These are phyloP conservation scores for Dryadula phaetusa DNA, from an alignment of 2,888 invertebrate genomes.

Conservation along the genomic window DNA sequence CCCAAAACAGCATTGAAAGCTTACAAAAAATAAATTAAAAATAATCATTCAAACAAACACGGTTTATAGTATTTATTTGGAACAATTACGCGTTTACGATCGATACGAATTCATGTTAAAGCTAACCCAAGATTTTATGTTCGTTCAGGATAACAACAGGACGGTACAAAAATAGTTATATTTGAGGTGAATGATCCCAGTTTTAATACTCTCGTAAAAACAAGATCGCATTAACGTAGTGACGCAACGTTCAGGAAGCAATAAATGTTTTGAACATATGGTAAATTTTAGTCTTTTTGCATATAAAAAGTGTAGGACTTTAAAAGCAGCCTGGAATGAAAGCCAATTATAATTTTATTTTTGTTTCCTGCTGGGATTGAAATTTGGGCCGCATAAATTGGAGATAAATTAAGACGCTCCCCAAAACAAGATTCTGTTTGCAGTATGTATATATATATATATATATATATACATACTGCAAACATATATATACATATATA, in stretches of 20 bases:
- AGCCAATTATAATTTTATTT: slow-evolving; percentile 27
- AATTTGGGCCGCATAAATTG: background rate
- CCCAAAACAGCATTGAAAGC: background rate
- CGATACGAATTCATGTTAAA: slow-evolving; percentile 34
- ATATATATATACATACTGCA: no score
- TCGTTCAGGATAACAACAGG: slow-evolving; percentile 51
- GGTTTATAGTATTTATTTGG: slow-evolving; percentile 25
- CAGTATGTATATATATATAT: no score
- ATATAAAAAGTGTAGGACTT: slow-evolving; percentile 15
- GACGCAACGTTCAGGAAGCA: slow-evolving; percentile 59
- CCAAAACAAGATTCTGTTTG: background rate
- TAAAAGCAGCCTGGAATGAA: slow-evolving; percentile 27
- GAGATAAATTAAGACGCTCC: background rate
- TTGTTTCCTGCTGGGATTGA: slow-evolving; percentile 7
- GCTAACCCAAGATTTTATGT: slow-evolving; percentile 47
- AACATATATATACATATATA: no score
- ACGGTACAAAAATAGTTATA: slow-evolving; percentile 55
- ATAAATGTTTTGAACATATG: slow-evolving; percentile 57
- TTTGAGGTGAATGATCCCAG: slow-evolving; percentile 62
- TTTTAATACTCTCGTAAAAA: slow-evolving; percentile 67
- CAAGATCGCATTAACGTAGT: slow-evolving; percentile 52
- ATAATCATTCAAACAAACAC: slow-evolving; percentile 10
- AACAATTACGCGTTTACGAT: slow-evolving; percentile 33
- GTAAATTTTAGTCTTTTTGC: slow-evolving; percentile 46
- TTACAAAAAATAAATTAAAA: background rate